phyloP scores from a whole-genome alignment of 2,888 invertebrate species.

The Ptychoptera contaminata region DNA sequence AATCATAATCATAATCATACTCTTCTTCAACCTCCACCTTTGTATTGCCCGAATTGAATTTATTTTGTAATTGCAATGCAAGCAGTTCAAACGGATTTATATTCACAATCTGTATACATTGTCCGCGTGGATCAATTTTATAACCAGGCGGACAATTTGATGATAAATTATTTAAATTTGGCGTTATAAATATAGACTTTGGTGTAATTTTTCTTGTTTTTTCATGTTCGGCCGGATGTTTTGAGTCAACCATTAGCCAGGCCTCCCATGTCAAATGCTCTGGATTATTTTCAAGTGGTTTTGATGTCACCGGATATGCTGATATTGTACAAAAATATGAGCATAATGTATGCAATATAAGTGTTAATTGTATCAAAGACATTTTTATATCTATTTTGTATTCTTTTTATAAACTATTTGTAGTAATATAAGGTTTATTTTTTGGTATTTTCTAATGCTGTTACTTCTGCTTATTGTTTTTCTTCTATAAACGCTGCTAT shows the following conservation, averaged over 20 bases:
- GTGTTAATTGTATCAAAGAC: constrained; percentile 1
- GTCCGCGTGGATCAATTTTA: constrained; percentile 19
- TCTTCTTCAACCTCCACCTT: constrained; percentile 9
- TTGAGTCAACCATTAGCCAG: constrained; percentile 23
- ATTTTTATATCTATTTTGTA: neutral
- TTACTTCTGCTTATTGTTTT: no score
- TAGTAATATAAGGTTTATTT: no score
- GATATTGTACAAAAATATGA: constrained; percentile 7
- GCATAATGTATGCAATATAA: constrained; percentile 4
- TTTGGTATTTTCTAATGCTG: no score
- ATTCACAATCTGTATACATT: constrained; percentile 24
- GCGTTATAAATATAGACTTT: constrained; percentile 29
- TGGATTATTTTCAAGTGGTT: constrained; percentile 28
- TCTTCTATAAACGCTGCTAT: no score
- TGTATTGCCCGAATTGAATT: constrained; percentile 12
- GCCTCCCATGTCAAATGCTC: constrained; percentile 30
- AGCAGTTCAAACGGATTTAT: constrained; percentile 17
- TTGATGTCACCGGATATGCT: constrained; percentile 28
- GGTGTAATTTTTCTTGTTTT: constrained; percentile 29
- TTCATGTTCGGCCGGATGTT: constrained; percentile 17
- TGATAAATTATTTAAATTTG: constrained; percentile 12
- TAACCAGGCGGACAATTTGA: constrained; percentile 24
- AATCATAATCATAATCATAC: constrained; percentile 17
- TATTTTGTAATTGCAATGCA: constrained; percentile 16
- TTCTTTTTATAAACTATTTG: no score